Conservation (phyloP, 2,797 vertebrate genomes). For the Parauchenoglanis ngamensis region DNA sequence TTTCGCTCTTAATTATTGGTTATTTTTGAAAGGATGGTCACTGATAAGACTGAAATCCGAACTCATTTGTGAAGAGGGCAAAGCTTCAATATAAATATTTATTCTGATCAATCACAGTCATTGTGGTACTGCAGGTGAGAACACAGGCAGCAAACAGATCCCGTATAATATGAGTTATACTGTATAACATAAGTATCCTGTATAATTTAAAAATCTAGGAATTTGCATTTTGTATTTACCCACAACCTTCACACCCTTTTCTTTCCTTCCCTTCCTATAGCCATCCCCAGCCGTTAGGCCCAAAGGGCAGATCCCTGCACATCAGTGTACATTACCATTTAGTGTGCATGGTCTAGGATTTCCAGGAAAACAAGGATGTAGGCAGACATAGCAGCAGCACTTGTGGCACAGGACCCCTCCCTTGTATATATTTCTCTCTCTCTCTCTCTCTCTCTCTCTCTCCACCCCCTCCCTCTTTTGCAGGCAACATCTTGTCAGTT, state of each 20-base stretch:
- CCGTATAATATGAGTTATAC: background rate
- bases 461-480: constrained; percentile 55
- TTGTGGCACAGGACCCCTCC: constrained; percentile 62
- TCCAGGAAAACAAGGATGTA: constrained; percentile 50
- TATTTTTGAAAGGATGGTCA: background rate
- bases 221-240: background rate
- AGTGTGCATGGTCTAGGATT: constrained; percentile 28
- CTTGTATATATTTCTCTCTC: constrained; percentile 51
- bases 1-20: constrained; percentile 1
- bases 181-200: background rate
- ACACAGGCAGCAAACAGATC: constrained; percentile 1
- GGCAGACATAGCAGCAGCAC: constrained; percentile 60
- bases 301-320: constrained; percentile 35
- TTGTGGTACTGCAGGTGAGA: constrained; percentile 5
- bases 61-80: background rate
- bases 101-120: background rate
- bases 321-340: constrained; percentile 14
- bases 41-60: background rate
- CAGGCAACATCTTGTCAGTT: constrained; percentile 42
- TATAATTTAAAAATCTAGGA: background rate
- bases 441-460: background rate
- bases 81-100: background rate
- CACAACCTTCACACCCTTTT: background rate
- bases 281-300: constrained; percentile 41
- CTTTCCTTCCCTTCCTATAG: constrained; percentile 1